Evolutionary conservation across 1,140 invertebrate species (phyloP).

Genomic region (Psilanteris sp.): DNA sequence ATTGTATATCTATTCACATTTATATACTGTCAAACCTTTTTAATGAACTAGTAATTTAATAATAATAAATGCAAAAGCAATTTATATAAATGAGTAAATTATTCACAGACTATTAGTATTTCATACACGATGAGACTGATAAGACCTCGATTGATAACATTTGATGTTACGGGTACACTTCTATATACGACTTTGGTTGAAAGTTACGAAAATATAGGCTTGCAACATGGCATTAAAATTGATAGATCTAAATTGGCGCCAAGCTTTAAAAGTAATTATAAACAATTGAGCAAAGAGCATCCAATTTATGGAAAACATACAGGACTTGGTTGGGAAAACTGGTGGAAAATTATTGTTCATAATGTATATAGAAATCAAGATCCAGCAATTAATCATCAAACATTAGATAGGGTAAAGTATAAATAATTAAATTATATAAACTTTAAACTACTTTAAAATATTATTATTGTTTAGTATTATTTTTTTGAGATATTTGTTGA

Average conservation of each 20-base stretch:
- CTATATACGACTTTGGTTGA: conserved; percentile 86
- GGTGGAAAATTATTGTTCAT: conserved; percentile 88
- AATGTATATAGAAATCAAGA: conserved; percentile 82
- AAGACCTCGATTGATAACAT: conserved; percentile 86
- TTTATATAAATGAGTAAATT: no score
- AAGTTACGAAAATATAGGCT: conserved; percentile 86
- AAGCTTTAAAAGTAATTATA: conserved; percentile 84
- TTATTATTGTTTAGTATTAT: no score
- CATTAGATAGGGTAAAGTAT: conserved; percentile 71
- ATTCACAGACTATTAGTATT: no score
- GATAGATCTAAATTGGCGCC: conserved; percentile 82
- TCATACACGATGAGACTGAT: conserved; percentile 65
- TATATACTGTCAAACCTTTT: no score
- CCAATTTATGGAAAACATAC: conserved; percentile 89
- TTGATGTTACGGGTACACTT: conserved; percentile 93
- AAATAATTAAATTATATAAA: no score
- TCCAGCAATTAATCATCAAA: conserved; percentile 46
- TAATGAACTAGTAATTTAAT: no score
- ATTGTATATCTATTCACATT: no score
- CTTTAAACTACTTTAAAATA: no score
- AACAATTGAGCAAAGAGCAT: conserved; percentile 83
- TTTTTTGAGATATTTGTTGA: no score
- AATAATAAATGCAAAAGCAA: no score
- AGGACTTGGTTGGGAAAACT: conserved; percentile 86
- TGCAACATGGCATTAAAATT: conserved; percentile 83